Conservation (phyloP, 2,888 invertebrate genomes). For the Hyles lineata region DNA sequence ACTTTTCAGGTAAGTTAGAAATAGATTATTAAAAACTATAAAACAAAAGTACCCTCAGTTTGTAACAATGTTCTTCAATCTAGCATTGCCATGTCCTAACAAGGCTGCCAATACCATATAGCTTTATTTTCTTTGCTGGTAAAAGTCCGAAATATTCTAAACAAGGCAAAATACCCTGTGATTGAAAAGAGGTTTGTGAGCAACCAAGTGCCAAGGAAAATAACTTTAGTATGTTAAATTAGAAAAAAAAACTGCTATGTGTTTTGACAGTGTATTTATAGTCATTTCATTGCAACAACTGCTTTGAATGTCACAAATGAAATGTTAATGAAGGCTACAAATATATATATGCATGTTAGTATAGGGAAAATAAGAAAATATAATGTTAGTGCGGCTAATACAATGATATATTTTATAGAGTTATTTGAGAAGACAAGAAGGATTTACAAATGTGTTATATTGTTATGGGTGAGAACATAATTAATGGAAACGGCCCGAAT, state of each 20-base stretch:
- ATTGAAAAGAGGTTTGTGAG: background rate
- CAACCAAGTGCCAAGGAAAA: background rate
- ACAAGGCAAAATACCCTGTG: background rate
- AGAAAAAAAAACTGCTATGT: background rate
- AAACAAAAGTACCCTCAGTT: too few relatives aligned
- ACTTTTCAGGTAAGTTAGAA: too few relatives aligned
- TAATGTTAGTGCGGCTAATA: slow-evolving; percentile 23
- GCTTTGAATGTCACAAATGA: slow-evolving; percentile 1
- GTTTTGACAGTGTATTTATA: background rate
- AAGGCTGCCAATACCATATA: too few relatives aligned
- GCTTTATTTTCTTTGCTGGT: background rate
- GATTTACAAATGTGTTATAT: slow-evolving; percentile 2
- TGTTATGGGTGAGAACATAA: slow-evolving; percentile 44
- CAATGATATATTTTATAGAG: slow-evolving; percentile 1
- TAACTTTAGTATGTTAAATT: background rate
- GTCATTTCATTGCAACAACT: slow-evolving; percentile 12
- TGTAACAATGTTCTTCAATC: too few relatives aligned
- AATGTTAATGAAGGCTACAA: background rate
- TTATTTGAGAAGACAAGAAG: background rate
- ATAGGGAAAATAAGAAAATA: background rate
- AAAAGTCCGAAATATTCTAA: background rate
- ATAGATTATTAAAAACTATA: too few relatives aligned
- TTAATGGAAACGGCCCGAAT: slow-evolving; percentile 53
- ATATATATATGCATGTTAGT: background rate
- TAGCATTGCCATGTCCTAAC: too few relatives aligned